Base-by-base conservation (phyloP, 2,113 vertebrate genomes). In the Urocolius indicus region DNA sequence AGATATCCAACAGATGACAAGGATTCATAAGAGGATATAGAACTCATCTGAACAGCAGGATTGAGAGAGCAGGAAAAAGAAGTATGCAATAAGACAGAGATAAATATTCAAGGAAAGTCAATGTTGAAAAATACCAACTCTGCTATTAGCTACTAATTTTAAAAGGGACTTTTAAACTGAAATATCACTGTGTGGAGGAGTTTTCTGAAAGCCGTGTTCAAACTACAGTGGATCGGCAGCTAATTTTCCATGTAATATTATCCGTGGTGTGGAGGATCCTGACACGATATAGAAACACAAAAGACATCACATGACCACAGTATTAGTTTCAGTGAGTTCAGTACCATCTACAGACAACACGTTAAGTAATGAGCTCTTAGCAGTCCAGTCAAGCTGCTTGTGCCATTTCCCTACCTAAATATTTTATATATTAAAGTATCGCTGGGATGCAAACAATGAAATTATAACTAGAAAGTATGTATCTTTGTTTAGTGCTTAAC, bases 231-330 rank as follows among this genome's bases (percentile, higher is more conserved):
- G 30, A 20, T 34, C 89, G 57, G 58, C 73, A 82, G 83, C 30
- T 94, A 68, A 89, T 92, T 94, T 93, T 95, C 94, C 79, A 38
- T 72, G 90, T 94, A 95, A 95, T 89, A 54, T 77, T 93, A 92
- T 78, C 92, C 57, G 38, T 90, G 73, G 32, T 61, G 26, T 59
- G 54, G 76, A 93, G 84, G 80, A 90, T 94, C n/a, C 83, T 82
- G 78, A 87, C 73, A 92, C 1, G 5, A 81, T 61, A 81, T 0
- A 86, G 88, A 63, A 89, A 68, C 69, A 89, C 88, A 96, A 94
- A 94, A 74, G 86, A 32, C 22, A 92, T 45, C 80, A 92, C 58
- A 19, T 89, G 95, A 93, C 46, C 8, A 6, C 58, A 34, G 88
- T 88, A 95, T 95, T 92, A 27, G n/a, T 96, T 96, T 97, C 93